Evolutionary conservation across 35 echinoderm and acorn worm genomes (phyloP).

Genomic region (Stichopus chloronotus): DNA sequence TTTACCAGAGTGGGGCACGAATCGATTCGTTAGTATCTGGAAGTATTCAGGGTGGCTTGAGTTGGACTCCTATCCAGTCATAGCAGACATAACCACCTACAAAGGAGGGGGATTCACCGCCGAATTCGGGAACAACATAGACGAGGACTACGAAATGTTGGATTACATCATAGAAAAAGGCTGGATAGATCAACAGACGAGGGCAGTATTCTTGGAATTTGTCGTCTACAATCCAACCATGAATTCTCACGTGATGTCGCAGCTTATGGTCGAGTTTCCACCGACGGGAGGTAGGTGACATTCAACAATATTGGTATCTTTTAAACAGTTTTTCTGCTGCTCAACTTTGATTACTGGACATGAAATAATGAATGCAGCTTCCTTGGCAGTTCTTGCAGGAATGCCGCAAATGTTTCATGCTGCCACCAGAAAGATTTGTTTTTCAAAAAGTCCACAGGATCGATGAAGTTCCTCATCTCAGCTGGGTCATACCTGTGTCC

Average conservation of each 20-base stretch:
- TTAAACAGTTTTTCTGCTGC: neutral
- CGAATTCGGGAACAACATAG: slow-evolving; percentile 66
- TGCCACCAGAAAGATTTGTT: too few relatives aligned
- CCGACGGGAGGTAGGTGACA: slow-evolving; percentile 76
- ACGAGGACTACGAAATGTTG: slow-evolving; percentile 72
- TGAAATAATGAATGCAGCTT: neutral
- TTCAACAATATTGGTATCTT: neutral
- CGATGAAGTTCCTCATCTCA: too few relatives aligned
- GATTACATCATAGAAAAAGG: slow-evolving; percentile 67
- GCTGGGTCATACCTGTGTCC: too few relatives aligned
- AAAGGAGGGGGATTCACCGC: slow-evolving; percentile 81
- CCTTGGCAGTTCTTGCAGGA: too few relatives aligned
- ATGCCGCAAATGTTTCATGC: too few relatives aligned
- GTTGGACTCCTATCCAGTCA: slow-evolving; percentile 78
- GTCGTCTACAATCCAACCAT: slow-evolving; percentile 80
- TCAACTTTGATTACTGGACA: neutral
- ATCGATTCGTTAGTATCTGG: slow-evolving; percentile 61
- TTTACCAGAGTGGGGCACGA: slow-evolving; percentile 57
- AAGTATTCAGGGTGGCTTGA: slow-evolving; percentile 81
- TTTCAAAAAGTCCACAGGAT: too few relatives aligned
- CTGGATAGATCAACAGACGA: slow-evolving; percentile 88
- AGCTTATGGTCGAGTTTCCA: slow-evolving; percentile 72
- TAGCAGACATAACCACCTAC: slow-evolving; percentile 61
- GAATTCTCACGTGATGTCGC: slow-evolving; percentile 71
- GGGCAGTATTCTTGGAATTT: slow-evolving; percentile 88